Percentiles rank a stretch among this genome's conserved stretches.
Conservation (phyloP, 2,797 vertebrate species). For the Xiphophorus birchmanni region DNA sequence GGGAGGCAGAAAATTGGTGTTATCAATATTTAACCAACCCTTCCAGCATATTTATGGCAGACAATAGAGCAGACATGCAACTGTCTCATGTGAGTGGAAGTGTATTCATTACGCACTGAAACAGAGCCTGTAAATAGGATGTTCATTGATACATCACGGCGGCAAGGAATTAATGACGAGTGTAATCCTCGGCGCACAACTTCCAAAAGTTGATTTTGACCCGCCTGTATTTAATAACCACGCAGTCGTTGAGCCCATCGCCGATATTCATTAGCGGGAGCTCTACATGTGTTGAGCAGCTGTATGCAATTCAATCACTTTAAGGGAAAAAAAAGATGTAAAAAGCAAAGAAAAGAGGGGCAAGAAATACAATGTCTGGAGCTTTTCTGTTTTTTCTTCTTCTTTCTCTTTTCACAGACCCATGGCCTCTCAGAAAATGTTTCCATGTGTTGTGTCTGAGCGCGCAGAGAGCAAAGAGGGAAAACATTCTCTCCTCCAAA, state of each 20-base stretch:
- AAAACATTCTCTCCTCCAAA: constrained; percentile 79
- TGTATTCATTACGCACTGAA: constrained; percentile 75
- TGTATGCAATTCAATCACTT: constrained; percentile 76
- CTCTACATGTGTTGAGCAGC: constrained; percentile 75
- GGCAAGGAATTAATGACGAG: constrained; percentile 28
- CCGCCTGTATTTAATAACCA: constrained; percentile 46
- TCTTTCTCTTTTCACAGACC: constrained; percentile 52
- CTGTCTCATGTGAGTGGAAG: constrained; percentile 78
- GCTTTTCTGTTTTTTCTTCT: constrained; percentile 44
- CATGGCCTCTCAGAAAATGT: constrained; percentile 78
- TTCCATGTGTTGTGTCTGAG: constrained; percentile 82
- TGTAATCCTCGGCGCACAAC: constrained; percentile 12
- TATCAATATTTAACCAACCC: constrained; percentile 92
- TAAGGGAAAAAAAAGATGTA: constrained; percentile 15
- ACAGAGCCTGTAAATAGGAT: constrained; percentile 67
- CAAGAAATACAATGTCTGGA: constrained; percentile 77
- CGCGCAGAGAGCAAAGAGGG: constrained; percentile 71
- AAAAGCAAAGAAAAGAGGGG: constrained; percentile 67
- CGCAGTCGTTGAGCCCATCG: constrained; percentile 17
- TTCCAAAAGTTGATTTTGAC: constrained; percentile 19
- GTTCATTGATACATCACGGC: constrained; percentile 64
- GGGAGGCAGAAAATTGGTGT: constrained; percentile 85
- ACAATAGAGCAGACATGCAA: constrained; percentile 80
- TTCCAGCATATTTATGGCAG: constrained; percentile 83
- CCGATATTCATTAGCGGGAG: constrained; percentile 62